phyloP scores from a whole-genome alignment of 2,113 vertebrate genomes.

The Lagenorhynchus albirostris region DNA sequence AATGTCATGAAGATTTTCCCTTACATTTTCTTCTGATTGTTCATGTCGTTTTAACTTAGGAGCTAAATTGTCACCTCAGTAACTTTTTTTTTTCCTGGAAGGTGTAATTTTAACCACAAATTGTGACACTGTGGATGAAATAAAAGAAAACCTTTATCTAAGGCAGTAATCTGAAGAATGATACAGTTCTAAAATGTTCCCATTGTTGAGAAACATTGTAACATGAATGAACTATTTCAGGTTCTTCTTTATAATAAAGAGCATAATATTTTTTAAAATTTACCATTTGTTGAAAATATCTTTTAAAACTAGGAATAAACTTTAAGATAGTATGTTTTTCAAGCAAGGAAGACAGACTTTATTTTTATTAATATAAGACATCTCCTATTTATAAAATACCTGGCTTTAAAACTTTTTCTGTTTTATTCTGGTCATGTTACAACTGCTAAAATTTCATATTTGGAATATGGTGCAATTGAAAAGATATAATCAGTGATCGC shows the following conservation, averaged over 20 bases:
- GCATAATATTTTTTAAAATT: background rate
- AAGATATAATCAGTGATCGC: conserved; percentile 22
- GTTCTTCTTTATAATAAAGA: background rate
- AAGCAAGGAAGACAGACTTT: background rate
- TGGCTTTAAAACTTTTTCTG: conserved; percentile 19
- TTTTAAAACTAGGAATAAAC: conserved; percentile 28
- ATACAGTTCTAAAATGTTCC: background rate
- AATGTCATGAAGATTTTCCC: background rate
- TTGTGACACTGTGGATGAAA: background rate
- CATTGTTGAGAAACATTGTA: background rate
- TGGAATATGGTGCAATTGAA: conserved; percentile 23
- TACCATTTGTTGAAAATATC: background rate
- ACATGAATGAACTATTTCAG: background rate
- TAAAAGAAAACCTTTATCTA: background rate
- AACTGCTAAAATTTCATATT: conserved; percentile 42
- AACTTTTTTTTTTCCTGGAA: background rate
- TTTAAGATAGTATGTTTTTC: conserved; percentile 13
- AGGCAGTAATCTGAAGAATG: background rate
- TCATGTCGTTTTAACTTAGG: background rate
- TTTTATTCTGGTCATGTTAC: conserved; percentile 27
- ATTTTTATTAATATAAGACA: conserved; percentile 37
- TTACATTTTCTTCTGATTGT: background rate
- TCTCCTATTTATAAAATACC: conserved; percentile 37
- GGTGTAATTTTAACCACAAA: background rate
- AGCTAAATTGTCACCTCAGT: background rate